Evolutionary conservation across 2,797 vertebrate genomes (phyloP).

Genomic region (Vespertilio murinus): DNA sequence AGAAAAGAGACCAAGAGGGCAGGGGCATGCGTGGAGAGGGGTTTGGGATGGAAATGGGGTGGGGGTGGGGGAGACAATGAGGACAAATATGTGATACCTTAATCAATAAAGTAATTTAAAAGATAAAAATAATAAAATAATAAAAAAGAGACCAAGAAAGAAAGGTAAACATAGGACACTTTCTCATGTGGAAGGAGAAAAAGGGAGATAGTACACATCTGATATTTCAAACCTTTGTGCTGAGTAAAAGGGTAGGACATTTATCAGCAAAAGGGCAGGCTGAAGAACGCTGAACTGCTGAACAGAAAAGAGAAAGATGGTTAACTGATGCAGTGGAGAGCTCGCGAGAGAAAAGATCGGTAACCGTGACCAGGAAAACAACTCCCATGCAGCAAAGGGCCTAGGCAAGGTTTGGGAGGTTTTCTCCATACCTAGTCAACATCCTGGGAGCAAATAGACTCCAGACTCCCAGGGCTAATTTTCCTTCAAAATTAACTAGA

Average conservation of each 20-base stretch:
- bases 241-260: neutral
- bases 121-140: no score
- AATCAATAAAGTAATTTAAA: no score
- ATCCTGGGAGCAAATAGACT: neutral
- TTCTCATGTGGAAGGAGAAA: neutral
- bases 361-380: neutral
- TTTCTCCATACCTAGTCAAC: neutral
- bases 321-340: neutral
- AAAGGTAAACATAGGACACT: neutral
- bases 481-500: neutral
- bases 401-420: neutral
- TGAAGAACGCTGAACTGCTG: neutral
- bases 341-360: neutral
- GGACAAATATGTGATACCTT: no score
- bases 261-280: neutral
- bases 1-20: neutral
- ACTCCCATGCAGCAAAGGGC: neutral
- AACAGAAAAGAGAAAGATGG: neutral
- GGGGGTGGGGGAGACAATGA: no score
- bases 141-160: neutral
- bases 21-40: no score
- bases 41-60: no score
- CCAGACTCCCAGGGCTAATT: neutral
- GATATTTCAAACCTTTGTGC: neutral
- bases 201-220: accelerated